A percentile compares a stretch with the other conserved stretches of the same genome.
phyloP scores from a whole-genome alignment of 30 jellyfish, hydroid and myxozoan genomes.

The Clytia hemisphaerica region DNA sequence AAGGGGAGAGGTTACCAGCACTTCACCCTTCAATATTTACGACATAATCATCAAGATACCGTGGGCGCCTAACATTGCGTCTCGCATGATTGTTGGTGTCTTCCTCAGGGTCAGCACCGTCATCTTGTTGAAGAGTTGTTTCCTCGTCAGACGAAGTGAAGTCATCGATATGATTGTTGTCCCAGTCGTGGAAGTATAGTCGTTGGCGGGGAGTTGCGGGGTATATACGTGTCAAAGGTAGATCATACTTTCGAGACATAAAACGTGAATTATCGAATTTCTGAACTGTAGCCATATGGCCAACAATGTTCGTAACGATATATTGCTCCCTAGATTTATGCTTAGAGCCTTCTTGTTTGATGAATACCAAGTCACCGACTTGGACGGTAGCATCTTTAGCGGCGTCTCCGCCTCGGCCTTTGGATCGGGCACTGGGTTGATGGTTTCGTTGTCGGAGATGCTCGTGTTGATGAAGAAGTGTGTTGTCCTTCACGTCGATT shows the following conservation, averaged over 20 bases:
- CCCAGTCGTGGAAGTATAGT: neutral
- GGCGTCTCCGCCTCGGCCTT: neutral
- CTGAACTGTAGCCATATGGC: neutral
- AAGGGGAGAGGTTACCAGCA: too few relatives aligned
- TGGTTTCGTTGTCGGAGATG: neutral
- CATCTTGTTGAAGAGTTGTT: neutral
- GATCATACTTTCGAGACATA: neutral
- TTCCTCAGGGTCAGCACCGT: neutral
- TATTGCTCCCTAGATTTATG: neutral
- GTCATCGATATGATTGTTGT: neutral
- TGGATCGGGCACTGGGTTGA: neutral
- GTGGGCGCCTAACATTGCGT: neutral
- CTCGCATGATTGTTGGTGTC: neutral
- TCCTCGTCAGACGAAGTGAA: neutral
- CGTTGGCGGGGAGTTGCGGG: neutral
- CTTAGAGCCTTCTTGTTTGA: neutral
- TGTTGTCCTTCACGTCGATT: slow-evolving; percentile 2
- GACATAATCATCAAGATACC: neutral
- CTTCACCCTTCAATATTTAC: neutral
- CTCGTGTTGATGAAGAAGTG: too few relatives aligned
- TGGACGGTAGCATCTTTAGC: neutral
- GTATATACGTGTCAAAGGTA: neutral
- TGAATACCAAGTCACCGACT: neutral
- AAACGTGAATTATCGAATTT: neutral
- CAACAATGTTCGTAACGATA: neutral